Evolutionary conservation across 2,888 invertebrate genomes (phyloP).

Genomic region (Acholoe squamosa): DNA sequence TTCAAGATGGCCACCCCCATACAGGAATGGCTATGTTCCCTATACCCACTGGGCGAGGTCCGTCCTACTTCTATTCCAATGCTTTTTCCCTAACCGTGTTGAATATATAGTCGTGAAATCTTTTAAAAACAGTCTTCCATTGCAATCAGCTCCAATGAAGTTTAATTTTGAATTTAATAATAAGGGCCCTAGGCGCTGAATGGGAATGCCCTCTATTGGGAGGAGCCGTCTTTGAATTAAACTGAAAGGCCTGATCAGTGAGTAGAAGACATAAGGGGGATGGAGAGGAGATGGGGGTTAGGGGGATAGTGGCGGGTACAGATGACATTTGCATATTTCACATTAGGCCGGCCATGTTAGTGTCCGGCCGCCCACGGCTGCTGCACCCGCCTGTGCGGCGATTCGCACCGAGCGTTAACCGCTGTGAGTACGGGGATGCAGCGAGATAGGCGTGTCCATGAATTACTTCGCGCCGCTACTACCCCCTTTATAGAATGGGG

Average conservation of each 20-base stretch:
- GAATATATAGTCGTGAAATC: too few species aligned
- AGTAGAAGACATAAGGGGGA: not conserved
- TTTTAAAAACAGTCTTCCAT: too few species aligned
- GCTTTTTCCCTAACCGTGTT: too few species aligned
- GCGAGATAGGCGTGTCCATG: conserved; percentile 13
- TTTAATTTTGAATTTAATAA: too few species aligned
- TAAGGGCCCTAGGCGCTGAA: not conserved
- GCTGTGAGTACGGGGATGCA: conserved; percentile 1
- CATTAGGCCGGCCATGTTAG: conserved; percentile 37
- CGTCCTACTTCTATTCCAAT: too few species aligned
- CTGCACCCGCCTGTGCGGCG: not conserved
- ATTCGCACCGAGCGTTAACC: not conserved
- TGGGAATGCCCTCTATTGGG: not conserved
- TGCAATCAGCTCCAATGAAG: too few species aligned
- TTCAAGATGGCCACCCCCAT: too few species aligned
- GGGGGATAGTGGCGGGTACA: not conserved
- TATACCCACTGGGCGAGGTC: too few species aligned
- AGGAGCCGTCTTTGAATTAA: not conserved
- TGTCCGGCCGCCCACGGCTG: not conserved
- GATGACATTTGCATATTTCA: conserved; percentile 55
- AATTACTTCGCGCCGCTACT: not conserved
- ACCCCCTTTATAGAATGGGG: not conserved
- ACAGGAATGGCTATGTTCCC: too few species aligned
- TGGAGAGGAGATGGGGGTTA: not conserved
- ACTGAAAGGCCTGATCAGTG: not conserved